Evolutionary conservation across 2,888 invertebrate genomes (phyloP).

Genomic region (Chaetogeoica ovagalla): DNA sequence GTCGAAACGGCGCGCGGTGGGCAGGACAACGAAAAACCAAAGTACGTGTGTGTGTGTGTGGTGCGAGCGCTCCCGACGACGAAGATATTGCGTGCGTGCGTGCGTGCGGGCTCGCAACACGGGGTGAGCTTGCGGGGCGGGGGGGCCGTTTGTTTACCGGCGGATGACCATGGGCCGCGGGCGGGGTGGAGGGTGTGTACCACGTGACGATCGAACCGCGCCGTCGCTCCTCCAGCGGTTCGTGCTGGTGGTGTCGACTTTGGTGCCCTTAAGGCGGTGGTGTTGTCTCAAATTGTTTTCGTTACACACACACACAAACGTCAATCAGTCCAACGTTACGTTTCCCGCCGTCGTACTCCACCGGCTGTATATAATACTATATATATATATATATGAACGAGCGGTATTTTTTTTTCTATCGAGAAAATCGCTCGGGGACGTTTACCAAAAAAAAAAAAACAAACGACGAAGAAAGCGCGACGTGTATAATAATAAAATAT

Average conservation of each 20-base stretch:
- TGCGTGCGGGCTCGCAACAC: conserved; percentile 6
- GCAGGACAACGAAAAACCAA: conserved; percentile 42
- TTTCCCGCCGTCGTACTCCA: too few species aligned
- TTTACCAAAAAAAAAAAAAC: too few species aligned
- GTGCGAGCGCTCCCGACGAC: conserved; percentile 2
- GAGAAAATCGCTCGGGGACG: too few species aligned
- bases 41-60: conserved; percentile 52
- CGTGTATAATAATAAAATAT: too few species aligned
- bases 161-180: conserved; percentile 60
- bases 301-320: too few species aligned
- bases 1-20: conserved; percentile 51
- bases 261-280: not conserved
- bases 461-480: too few species aligned
- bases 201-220: conserved; percentile 57
- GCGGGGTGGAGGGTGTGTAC: conserved; percentile 56
- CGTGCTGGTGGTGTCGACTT: not conserved
- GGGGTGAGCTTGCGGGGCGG: conserved; percentile 31
- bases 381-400: too few species aligned
- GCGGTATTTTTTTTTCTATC: too few species aligned
- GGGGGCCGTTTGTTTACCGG: conserved; percentile 59
- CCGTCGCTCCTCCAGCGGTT: not conserved
- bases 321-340: too few species aligned
- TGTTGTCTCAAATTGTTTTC: too few species aligned
- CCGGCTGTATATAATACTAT: too few species aligned
- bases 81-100: not conserved